Evolutionary conservation across 2,888 invertebrate species (phyloP).

Genomic region (Uloborus plumipes): DNA sequence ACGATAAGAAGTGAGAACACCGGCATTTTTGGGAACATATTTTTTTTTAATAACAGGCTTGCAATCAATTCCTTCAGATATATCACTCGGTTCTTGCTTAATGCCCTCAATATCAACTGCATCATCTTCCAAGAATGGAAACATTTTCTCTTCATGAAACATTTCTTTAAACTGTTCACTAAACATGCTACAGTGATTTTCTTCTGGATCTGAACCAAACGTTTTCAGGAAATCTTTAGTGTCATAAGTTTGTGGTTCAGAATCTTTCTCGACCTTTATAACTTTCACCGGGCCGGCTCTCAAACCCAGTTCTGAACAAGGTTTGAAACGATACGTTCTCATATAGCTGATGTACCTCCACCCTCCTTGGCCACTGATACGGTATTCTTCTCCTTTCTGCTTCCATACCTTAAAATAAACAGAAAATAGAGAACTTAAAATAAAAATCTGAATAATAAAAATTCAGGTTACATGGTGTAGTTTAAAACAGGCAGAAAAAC

Average conservation of each 20-base stretch:
- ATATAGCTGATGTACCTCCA: constrained; percentile 91
- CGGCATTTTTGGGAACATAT: constrained; percentile 50
- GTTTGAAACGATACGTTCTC: constrained; percentile 76
- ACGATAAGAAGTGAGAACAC: constrained; percentile 38
- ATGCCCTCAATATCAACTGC: constrained; percentile 29
- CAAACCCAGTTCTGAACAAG: constrained; percentile 76
- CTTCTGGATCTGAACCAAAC: constrained; percentile 14
- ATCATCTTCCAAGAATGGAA: constrained; percentile 18
- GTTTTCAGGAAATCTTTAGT: constrained; percentile 50
- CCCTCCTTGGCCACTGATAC: constrained; percentile 97
- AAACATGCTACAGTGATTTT: not conserved
- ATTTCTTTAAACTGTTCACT: constrained; percentile 34
- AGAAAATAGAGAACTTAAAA: too few relatives aligned
- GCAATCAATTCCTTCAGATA: constrained; percentile 4
- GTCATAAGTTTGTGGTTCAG: constrained; percentile 51
- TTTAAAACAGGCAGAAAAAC: too few relatives aligned
- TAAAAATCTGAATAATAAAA: too few relatives aligned
- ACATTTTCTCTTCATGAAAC: constrained; percentile 29
- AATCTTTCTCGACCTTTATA: constrained; percentile 69
- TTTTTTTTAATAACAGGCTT: constrained; percentile 18
- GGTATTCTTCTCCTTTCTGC: constrained; percentile 97
- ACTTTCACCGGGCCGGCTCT: constrained; percentile 81
- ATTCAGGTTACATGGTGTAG: too few relatives aligned
- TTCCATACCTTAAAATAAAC: constrained; percentile 79
- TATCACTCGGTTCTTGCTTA: constrained; percentile 11